Conservation (phyloP, 1,140 invertebrate genomes). For the Ruditapes philippinarum region DNA sequence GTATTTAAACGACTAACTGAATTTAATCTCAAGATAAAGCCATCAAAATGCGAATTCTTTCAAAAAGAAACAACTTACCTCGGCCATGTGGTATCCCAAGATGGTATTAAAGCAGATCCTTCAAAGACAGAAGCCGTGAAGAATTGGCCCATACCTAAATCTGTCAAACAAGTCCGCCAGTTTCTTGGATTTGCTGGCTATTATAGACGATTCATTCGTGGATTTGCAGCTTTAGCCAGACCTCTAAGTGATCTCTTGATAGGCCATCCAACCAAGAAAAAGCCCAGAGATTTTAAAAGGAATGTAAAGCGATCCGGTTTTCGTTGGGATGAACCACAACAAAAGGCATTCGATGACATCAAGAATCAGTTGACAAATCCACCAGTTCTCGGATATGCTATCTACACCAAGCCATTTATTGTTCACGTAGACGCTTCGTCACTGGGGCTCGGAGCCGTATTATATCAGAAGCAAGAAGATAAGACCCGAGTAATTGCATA, state of each 20-base stretch:
- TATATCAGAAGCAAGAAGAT: constrained; percentile 33
- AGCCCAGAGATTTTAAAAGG: constrained; percentile 45
- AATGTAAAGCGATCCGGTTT: constrained; percentile 59
- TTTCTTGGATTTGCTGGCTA: constrained; percentile 79
- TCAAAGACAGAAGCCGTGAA: constrained; percentile 50
- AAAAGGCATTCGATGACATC: constrained; percentile 65
- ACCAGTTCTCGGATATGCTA: constrained; percentile 69
- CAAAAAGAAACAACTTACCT: constrained; percentile 62
- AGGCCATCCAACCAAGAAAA: constrained; percentile 21
- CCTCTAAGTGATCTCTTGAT: constrained; percentile 52
- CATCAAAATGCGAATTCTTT: constrained; percentile 11
- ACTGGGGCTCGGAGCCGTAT: neutral
- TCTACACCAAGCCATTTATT: constrained; percentile 47
- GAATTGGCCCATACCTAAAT: constrained; percentile 70
- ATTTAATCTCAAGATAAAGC: neutral
- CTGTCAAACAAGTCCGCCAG: constrained; percentile 75
- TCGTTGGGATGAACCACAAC: constrained; percentile 21
- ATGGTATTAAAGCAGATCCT: constrained; percentile 68
- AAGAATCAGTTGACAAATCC: constrained; percentile 62
- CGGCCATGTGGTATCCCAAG: constrained; percentile 59
- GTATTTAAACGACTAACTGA: neutral
- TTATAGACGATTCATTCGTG: constrained; percentile 75
- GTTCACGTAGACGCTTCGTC: neutral
- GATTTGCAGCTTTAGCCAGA: constrained; percentile 64
- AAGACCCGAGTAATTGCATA: constrained; percentile 39